These are phyloP conservation scores for Scomber scombrus DNA, from an alignment of 2,113 vertebrate genomes.

Conservation along the genomic window DNA sequence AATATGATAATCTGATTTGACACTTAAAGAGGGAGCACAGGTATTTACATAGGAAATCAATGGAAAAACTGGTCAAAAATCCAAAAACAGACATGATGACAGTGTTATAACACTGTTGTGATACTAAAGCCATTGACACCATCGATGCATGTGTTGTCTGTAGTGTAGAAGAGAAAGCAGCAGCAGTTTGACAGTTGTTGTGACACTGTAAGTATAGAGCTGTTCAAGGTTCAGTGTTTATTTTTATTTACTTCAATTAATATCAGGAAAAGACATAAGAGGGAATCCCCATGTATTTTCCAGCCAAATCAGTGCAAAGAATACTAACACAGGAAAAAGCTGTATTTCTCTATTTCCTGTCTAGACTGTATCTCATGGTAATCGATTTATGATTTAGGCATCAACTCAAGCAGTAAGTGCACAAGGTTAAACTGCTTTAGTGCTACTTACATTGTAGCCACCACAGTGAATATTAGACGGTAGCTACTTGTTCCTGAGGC, in stretches of 20 bases:
- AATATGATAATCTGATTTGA: slow-evolving; percentile 35
- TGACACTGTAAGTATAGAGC: not conserved
- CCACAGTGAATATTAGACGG: not conserved
- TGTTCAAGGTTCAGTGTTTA: not conserved
- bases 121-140: not conserved
- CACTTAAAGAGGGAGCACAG: slow-evolving; percentile 37
- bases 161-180: slow-evolving; percentile 7
- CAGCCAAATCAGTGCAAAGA: not conserved
- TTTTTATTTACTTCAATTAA: no score
- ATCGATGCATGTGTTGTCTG: not conserved
- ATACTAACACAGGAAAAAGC: not conserved
- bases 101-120: not conserved
- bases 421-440: no score
- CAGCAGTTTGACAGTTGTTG: not conserved
- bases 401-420: no score
- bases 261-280: no score
- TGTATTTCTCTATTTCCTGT: not conserved
- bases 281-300: no score
- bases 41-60: slow-evolving; percentile 25
- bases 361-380: not conserved
- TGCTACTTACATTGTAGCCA: not conserved
- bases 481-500: slow-evolving; percentile 21
- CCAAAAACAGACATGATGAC: slow-evolving; percentile 7
- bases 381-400: not conserved
- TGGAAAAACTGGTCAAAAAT: slow-evolving; percentile 18